These are phyloP conservation scores for Hyaena hyaena DNA, from an alignment of 2,113 vertebrate species.

Conservation along the genomic window DNA sequence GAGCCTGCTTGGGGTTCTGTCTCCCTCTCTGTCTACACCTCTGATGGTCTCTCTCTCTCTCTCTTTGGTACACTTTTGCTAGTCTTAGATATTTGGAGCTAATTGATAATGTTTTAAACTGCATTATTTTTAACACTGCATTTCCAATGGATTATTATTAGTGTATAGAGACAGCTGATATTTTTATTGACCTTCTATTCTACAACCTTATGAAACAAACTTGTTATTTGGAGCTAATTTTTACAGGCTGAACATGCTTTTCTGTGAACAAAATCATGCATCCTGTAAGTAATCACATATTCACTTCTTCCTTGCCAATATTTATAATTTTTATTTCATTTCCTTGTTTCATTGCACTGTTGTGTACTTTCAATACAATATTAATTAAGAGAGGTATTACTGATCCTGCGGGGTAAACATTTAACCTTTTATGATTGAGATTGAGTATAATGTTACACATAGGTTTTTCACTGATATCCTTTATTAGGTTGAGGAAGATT, in stretches of 20 bases:
- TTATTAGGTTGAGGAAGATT: not conserved
- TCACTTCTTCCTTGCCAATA: not conserved
- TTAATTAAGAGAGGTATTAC: not conserved
- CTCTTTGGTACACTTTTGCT: not conserved
- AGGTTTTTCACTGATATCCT: not conserved
- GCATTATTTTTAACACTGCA: not conserved
- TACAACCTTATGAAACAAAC: not conserved
- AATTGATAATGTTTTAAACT: not conserved
- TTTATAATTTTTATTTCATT: not conserved
- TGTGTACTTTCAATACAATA: not conserved
- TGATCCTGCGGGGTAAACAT: not conserved
- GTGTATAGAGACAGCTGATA: not conserved
- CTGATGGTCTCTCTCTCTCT: no score
- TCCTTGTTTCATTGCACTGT: not conserved
- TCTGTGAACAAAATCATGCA: not conserved
- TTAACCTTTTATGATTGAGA: not conserved
- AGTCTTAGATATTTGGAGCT: not conserved
- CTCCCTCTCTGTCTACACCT: no score
- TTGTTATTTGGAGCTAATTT: not conserved
- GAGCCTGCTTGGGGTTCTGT: no score
- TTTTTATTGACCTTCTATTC: not conserved
- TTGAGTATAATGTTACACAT: not conserved
- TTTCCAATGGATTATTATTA: not conserved
- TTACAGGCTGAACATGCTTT: not conserved
- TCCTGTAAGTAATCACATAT: not conserved